Percentiles rank a stretch among this genome's conserved stretches.
Conservation (phyloP, 2,797 vertebrate species). For the Notamacropus eugenii region DNA sequence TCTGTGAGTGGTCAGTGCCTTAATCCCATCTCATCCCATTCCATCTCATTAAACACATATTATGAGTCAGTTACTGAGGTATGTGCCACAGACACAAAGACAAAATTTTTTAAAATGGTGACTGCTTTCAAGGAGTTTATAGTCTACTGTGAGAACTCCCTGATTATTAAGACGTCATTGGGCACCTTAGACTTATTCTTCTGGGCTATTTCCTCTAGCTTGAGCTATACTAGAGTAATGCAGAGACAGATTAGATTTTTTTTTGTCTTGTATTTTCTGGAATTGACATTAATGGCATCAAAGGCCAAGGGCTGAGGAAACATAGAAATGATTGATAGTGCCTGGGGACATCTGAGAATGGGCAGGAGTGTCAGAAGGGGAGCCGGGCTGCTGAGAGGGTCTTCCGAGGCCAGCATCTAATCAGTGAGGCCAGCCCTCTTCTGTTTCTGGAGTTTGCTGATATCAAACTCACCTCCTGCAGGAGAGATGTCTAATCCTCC, state of each 20-base stretch:
- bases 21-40: neutral
- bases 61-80: neutral
- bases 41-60: neutral
- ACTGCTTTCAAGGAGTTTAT: neutral
- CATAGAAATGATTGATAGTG: neutral
- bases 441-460: neutral
- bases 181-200: neutral
- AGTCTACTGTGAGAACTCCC: neutral
- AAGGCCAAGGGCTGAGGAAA: slow-evolving; percentile 21
- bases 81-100: neutral
- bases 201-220: neutral
- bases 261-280: slow-evolving; percentile 45
- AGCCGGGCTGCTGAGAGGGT: neutral
- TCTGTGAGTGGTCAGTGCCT: neutral
- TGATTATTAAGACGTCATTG: neutral
- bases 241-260: fast-evolving
- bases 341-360: slow-evolving; percentile 11
- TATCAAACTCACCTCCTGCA: neutral
- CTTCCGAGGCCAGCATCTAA: neutral
- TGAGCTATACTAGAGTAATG: neutral
- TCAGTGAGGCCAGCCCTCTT: neutral
- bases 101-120: neutral
- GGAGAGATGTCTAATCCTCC: neutral
- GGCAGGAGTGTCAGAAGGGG: slow-evolving; percentile 21
- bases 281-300: slow-evolving; percentile 39